Percentiles rank a stretch among this genome's conserved stretches.
These are phyloP conservation scores for Halocynthia roretzi DNA, from an alignment of 23 tunicate genomes.

Conservation along the genomic window DNA sequence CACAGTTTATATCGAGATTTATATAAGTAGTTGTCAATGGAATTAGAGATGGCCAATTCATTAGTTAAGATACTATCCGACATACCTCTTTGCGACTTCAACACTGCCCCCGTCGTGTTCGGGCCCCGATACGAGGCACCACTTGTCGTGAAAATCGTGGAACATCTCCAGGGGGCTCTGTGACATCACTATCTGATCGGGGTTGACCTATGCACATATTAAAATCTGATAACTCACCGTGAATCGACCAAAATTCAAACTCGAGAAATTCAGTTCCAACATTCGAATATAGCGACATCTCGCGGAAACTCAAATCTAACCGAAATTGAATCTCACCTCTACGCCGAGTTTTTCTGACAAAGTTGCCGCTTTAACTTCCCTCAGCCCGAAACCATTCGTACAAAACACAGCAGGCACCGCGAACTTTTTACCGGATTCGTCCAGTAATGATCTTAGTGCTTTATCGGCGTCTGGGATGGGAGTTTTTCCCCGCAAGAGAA, in stretches of 20 bases:
- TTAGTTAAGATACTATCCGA: neutral
- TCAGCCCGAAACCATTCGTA: slow-evolving; percentile 91
- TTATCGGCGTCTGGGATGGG: slow-evolving; percentile 75
- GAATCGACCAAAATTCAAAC: no score
- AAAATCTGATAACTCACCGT: no score
- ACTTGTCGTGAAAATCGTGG: slow-evolving; percentile 83
- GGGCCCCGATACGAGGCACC: slow-evolving; percentile 88
- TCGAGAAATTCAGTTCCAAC: neutral
- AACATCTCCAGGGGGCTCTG: slow-evolving; percentile 87
- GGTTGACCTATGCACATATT: slow-evolving; percentile 35
- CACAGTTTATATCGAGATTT: no score
- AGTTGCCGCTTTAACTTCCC: slow-evolving; percentile 74
- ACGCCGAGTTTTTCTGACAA: slow-evolving; percentile 75
- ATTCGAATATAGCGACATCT: neutral
- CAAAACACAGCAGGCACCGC: slow-evolving; percentile 86
- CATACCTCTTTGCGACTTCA: slow-evolving; percentile 73
- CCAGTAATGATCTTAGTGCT: slow-evolving; percentile 69
- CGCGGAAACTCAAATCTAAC: neutral
- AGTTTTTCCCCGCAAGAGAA: slow-evolving; percentile 86
- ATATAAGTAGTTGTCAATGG: no score
- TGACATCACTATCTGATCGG: slow-evolving; percentile 91
- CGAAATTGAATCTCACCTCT: slow-evolving; percentile 22
- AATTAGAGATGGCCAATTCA: no score
- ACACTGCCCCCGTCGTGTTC: slow-evolving; percentile 90
- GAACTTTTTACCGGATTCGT: slow-evolving; percentile 30